These are phyloP conservation scores for Willisornis vidua DNA, from an alignment of 2,113 vertebrate species.

Conservation along the genomic window DNA sequence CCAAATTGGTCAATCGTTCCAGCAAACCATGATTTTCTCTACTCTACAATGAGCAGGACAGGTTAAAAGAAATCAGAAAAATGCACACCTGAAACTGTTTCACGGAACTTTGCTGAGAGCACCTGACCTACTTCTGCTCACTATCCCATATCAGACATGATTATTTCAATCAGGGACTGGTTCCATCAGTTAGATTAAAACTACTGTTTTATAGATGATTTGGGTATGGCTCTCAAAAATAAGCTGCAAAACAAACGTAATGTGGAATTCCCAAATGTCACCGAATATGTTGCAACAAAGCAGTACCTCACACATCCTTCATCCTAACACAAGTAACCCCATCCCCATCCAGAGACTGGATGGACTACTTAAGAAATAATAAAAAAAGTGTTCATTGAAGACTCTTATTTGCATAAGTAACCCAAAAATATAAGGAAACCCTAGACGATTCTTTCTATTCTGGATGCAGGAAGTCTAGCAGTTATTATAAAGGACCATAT, in stretches of 20 bases:
- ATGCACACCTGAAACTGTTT: background rate
- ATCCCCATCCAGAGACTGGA: background rate
- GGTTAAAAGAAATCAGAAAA: background rate
- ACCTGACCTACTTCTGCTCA: background rate
- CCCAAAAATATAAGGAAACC: background rate
- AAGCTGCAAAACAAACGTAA: background rate
- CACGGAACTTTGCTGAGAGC: background rate
- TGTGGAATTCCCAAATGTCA: background rate
- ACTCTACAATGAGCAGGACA: conserved; percentile 71
- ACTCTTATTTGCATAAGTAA: background rate
- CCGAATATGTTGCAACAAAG: background rate
- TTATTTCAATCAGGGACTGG: background rate
- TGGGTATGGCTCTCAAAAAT: background rate
- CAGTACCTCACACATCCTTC: background rate
- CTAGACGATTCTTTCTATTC: background rate
- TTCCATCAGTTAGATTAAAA: background rate
- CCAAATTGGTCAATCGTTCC: conserved; percentile 86
- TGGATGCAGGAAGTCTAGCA: background rate
- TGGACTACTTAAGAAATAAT: background rate
- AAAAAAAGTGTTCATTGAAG: background rate
- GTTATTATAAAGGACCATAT: background rate
- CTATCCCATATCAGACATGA: background rate
- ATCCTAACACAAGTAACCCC: background rate
- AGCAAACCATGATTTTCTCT: conserved; percentile 89
- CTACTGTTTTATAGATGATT: background rate